These are phyloP conservation scores for Ditula angustiorana DNA, from an alignment of 2,888 invertebrate species.

Conservation along the genomic window DNA sequence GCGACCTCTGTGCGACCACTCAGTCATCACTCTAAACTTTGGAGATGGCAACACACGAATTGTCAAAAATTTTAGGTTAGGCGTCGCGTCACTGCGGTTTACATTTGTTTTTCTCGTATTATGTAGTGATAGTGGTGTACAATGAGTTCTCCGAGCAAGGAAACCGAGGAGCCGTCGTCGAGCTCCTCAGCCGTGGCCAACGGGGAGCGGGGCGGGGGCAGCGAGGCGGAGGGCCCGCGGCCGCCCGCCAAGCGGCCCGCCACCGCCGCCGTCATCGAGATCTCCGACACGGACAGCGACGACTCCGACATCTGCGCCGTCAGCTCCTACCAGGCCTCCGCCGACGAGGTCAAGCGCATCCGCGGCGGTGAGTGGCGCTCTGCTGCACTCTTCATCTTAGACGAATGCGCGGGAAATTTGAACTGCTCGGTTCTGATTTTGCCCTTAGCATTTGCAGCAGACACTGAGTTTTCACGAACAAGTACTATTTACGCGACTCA, in stretches of 20 bases:
- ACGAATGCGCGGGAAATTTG: slow-evolving; percentile 68
- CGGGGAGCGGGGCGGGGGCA: slow-evolving; percentile 51
- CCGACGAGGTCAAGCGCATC: slow-evolving; percentile 81
- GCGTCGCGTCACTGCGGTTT: slow-evolving; percentile 74
- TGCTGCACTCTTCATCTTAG: slow-evolving; percentile 38
- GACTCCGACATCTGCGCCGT: slow-evolving; percentile 84
- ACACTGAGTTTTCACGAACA: neutral
- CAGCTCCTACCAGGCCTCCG: slow-evolving; percentile 78
- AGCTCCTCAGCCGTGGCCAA: slow-evolving; percentile 57
- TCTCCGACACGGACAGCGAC: slow-evolving; percentile 80
- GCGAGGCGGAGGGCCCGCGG: slow-evolving; percentile 52
- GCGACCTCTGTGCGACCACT: too few species aligned
- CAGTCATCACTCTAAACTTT: too few species aligned
- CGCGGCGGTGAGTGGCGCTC: slow-evolving; percentile 68
- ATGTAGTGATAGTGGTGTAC: slow-evolving; percentile 70
- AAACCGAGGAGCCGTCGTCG: slow-evolving; percentile 71
- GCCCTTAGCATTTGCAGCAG: neutral
- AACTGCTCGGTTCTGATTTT: slow-evolving; percentile 38
- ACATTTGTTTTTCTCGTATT: slow-evolving; percentile 74
- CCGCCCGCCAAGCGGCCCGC: slow-evolving; percentile 77
- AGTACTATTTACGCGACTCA: neutral
- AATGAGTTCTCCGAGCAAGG: slow-evolving; percentile 77
- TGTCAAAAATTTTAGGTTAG: slow-evolving; percentile 79
- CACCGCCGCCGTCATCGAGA: slow-evolving; percentile 72
- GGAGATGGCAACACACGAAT: slow-evolving; percentile 57